Base-by-base conservation (phyloP, 2,113 vertebrate species). In the Eublepharis macularius region DNA sequence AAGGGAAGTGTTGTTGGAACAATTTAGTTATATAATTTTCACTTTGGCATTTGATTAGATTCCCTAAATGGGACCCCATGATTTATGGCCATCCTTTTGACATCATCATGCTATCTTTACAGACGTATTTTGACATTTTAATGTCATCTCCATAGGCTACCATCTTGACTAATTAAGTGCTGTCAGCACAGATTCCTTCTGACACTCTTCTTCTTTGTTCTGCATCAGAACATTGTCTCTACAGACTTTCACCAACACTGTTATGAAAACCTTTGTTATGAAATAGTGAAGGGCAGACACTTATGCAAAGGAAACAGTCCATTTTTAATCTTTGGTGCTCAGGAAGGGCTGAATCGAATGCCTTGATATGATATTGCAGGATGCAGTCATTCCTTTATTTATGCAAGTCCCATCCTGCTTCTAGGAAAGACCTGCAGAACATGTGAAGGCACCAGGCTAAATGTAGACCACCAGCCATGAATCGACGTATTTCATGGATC, bases 61-160 rank as follows among this genome's bases (percentile, higher is more conserved):
- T 80, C 36, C 19, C 47, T 66, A 24, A 66, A 74, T 75, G 34
- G n/a, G 75, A 65, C 65, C 70, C 32, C 16, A 29, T 34, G 45
- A 60, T 85, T 32, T 60, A 72, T 79, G 32, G 1, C 43, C 34
- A 43, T 74, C 60, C 39, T 49, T 39, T 87, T 80, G 45, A 80
- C 81, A 80, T 75, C 69, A 45, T 80, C 81, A 69, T 49, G 60
- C 32, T 75, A 66, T 75, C 70, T 83, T 54, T 74, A 87, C 26
- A 83, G 81, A 80, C 47, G 41, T 34, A 21, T 75, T 80, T 66
- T 87, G 86, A 80, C 81, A 84, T 83, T 87, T 87, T 83, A 84
- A 87, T 87, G 86, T 75, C 76, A 83, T 84, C 60, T 79, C 81
- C 76, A 87, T 75, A 45, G 81, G 86, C 81, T 43, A 81, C 74